These are phyloP conservation scores for Actinia equina DNA, from an alignment of 64 coral and sea anemone species.

Conservation along the genomic window DNA sequence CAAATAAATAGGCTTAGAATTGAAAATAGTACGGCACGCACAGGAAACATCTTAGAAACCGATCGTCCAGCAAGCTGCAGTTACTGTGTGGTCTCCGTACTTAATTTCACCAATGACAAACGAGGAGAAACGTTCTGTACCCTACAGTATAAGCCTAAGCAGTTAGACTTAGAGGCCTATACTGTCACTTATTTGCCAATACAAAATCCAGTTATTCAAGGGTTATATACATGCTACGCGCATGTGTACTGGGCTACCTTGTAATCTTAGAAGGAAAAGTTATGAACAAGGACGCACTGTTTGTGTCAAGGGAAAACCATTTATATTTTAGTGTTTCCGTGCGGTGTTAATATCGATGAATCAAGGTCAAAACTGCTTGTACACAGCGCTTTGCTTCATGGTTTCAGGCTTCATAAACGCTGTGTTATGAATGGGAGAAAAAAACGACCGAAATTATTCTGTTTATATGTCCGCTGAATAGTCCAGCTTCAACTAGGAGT, in stretches of 20 bases:
- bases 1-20: neutral
- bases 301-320: neutral
- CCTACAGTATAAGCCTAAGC: neutral
- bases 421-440: too few relatives aligned
- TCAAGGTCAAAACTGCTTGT: too few relatives aligned
- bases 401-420: too few relatives aligned
- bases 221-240: neutral
- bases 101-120: neutral
- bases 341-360: too few relatives aligned
- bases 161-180: neutral
- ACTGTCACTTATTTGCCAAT: neutral
- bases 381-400: too few relatives aligned
- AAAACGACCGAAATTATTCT: too few relatives aligned
- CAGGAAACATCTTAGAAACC: neutral
- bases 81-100: conserved; percentile 8
- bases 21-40: conserved; percentile 6
- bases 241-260: neutral
- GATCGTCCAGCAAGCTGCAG: neutral
- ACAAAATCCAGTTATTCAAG: neutral
- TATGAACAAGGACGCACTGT: neutral
- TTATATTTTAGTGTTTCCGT: too few relatives aligned
- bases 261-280: neutral
- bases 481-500: too few relatives aligned
- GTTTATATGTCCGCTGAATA: too few relatives aligned
- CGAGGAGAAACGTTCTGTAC: neutral